phyloP scores from a whole-genome alignment of 2,888 invertebrate species.

The Pammene aurita region DNA sequence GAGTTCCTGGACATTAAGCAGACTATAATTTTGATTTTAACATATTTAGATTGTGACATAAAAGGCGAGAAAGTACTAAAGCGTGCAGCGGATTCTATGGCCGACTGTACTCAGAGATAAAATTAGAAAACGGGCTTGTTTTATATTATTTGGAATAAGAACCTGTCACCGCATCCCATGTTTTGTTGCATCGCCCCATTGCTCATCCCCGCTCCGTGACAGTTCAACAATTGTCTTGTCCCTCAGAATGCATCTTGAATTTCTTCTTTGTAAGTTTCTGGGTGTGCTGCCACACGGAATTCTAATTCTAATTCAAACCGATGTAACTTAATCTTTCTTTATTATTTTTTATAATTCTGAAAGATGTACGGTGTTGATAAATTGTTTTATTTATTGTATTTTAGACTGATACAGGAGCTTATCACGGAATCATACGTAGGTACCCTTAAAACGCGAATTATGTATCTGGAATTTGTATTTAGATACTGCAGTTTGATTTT shows the following conservation, averaged over 20 bases:
- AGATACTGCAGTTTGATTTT: no score
- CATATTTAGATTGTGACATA: no score
- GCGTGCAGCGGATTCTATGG: background rate
- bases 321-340: conserved; percentile 29
- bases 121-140: conserved; percentile 23
- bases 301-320: conserved; percentile 22
- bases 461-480: no score
- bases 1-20: no score
- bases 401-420: conserved; percentile 4
- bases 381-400: conserved; percentile 19
- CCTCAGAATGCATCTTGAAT: conserved; percentile 29
- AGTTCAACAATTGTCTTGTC: conserved; percentile 35
- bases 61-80: background rate
- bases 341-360: conserved; percentile 9
- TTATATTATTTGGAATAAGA: conserved; percentile 33
- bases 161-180: conserved; percentile 22
- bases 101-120: conserved; percentile 5
- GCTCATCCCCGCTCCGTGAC: conserved; percentile 32
- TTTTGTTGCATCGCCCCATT: conserved; percentile 32
- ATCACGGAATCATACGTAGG: background rate
- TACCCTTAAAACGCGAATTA: no score
- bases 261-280: conserved; percentile 29
- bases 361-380: conserved; percentile 18
- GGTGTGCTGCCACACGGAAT: conserved; percentile 16
- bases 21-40: no score